A percentile compares a stretch with the other conserved stretches of the same genome.
Conservation (phyloP, 2,888 invertebrate species). For the Noctuana brunneofusca region DNA sequence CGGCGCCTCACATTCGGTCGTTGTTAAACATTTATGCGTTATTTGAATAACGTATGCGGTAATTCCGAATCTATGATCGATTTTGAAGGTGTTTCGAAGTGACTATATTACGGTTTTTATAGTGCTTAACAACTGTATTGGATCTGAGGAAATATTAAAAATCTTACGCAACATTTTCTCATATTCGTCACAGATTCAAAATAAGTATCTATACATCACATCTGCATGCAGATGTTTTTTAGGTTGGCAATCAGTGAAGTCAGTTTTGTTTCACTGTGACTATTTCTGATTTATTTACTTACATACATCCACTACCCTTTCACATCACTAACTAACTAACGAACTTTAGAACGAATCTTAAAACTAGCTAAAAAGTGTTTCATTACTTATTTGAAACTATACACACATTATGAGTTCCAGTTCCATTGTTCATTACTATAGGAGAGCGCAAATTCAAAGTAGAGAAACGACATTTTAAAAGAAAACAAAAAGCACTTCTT, state of each 20-base stretch:
- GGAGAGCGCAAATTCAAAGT: background rate
- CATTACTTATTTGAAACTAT: too few species aligned
- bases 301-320: background rate
- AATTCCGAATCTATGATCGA: conserved; percentile 15
- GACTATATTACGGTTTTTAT: background rate
- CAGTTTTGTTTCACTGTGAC: too few species aligned
- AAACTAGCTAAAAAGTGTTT: background rate
- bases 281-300: too few species aligned
- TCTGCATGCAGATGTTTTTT: too few species aligned
- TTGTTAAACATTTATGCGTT: conserved; percentile 27
- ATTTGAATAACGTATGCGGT: conserved; percentile 11
- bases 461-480: background rate
- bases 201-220: too few species aligned
- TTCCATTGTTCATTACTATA: background rate
- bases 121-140: background rate
- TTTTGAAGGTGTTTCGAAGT: conserved; percentile 3
- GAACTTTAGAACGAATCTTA: background rate
- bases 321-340: too few species aligned
- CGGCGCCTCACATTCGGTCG: conserved; percentile 2
- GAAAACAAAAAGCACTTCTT: conserved; percentile 21
- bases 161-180: too few species aligned
- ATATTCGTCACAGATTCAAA: too few species aligned
- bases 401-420: too few species aligned
- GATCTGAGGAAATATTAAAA: too few species aligned
- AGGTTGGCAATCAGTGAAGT: too few species aligned